Evolutionary conservation across 2,797 vertebrate species (phyloP).

Genomic region (Melanotaenia parkinsoni): DNA sequence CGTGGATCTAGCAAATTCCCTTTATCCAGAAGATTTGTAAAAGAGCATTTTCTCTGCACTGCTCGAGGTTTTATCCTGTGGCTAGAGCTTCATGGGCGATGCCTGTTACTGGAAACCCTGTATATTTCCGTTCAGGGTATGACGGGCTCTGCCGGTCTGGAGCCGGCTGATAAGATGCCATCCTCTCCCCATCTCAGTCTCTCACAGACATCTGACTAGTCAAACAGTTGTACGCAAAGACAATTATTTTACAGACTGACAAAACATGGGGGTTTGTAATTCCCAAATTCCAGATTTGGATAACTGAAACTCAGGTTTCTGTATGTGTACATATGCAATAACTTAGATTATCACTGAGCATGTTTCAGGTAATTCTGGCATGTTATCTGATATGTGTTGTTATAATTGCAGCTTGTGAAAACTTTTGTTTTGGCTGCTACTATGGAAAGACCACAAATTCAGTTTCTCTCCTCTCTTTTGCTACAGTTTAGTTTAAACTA

Average conservation of each 20-base stretch:
- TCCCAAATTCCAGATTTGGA: constrained; percentile 77
- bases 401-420: neutral
- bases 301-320: constrained; percentile 71
- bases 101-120: constrained; percentile 87
- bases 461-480: neutral
- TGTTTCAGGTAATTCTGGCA: neutral
- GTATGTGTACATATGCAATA: constrained; percentile 2
- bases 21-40: constrained; percentile 47
- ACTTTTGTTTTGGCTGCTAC: neutral
- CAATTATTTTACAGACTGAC: constrained; percentile 77
- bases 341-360: neutral
- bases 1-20: constrained; percentile 30
- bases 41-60: constrained; percentile 47
- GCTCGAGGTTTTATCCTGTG: constrained; percentile 63
- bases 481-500: too few species aligned
- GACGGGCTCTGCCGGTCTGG: constrained; percentile 89
- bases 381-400: neutral
- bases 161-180: constrained; percentile 93
- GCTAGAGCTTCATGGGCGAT: constrained; percentile 82
- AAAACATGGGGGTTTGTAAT: constrained; percentile 69
- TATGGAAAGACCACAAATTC: neutral
- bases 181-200: constrained; percentile 82
- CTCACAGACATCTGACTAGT: constrained; percentile 82
- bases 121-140: constrained; percentile 86
- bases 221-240: constrained; percentile 84